Conservation (phyloP, 2,888 invertebrate species). For the Leptinotarsa juncta region DNA sequence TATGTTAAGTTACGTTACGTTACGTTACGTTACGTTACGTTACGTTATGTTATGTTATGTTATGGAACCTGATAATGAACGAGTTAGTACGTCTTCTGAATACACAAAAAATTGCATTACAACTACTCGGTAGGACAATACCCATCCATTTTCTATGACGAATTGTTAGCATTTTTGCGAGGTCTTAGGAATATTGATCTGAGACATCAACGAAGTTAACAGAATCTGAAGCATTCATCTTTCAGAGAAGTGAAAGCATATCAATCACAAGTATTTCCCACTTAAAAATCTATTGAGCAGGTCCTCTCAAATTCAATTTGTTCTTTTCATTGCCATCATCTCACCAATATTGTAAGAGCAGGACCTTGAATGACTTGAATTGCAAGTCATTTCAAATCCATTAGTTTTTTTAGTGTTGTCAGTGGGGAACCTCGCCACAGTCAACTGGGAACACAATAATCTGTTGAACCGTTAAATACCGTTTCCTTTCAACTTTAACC, state of each 20-base stretch:
- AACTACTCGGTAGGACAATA: no score
- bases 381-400: slow-evolving; percentile 45
- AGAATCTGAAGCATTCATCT: not conserved
- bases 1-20: no score
- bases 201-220: no score
- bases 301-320: slow-evolving; percentile 7
- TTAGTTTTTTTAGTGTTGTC: slow-evolving; percentile 40
- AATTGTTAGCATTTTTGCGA: no score
- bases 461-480: not conserved
- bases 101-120: no score
- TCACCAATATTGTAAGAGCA: not conserved
- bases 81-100: no score
- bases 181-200: no score
- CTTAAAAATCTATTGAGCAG: not conserved
- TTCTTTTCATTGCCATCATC: slow-evolving; percentile 4
- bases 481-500: slow-evolving; percentile 21
- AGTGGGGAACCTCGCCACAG: slow-evolving; percentile 36
- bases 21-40: no score
- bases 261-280: not conserved
- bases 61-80: no score
- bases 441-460: slow-evolving; percentile 26
- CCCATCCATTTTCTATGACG: no score
- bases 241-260: not conserved
- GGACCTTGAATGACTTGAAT: slow-evolving; percentile 2
- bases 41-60: no score